A percentile compares a stretch with the other conserved stretches of the same genome.
Conservation (phyloP, 2,888 invertebrate species). For the Balanococcus diminutus region DNA sequence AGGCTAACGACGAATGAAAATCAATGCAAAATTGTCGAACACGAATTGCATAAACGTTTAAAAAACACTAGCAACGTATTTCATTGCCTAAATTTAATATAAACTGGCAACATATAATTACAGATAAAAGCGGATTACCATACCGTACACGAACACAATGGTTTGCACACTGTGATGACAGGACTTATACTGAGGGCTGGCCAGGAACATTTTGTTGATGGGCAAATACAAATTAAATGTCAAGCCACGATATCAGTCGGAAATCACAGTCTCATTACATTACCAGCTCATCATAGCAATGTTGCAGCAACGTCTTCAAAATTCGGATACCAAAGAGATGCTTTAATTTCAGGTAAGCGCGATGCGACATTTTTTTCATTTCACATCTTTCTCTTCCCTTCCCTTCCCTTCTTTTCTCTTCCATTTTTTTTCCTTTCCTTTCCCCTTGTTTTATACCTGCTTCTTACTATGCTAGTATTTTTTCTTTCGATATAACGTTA, state of each 20-base stretch:
- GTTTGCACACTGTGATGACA: conserved; percentile 61
- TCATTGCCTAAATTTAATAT: not conserved
- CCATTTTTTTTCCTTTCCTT: not conserved
- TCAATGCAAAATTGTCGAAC: not conserved
- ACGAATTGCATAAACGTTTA: not conserved
- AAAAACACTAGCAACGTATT: not conserved
- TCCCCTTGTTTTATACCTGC: not conserved
- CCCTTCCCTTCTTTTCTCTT: not conserved
- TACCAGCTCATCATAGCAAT: conserved; percentile 47
- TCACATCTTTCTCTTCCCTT: not conserved
- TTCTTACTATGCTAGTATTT: not conserved
- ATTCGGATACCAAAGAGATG: conserved; percentile 54
- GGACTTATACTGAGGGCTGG: conserved; percentile 62
- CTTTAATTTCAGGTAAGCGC: conserved; percentile 51
- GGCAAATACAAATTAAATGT: conserved; percentile 69
- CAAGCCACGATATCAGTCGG: conserved; percentile 64
- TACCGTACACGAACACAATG: conserved; percentile 7
- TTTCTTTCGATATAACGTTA: not conserved
- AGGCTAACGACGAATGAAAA: not conserved
- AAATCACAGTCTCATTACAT: conserved; percentile 48
- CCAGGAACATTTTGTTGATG: conserved; percentile 66
- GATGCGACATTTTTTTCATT: not conserved
- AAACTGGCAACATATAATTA: conserved; percentile 21
- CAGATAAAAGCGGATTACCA: conserved; percentile 34
- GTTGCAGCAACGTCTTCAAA: conserved; percentile 32